phyloP scores from a whole-genome alignment of 92 coral and sea anemone genomes.

The Actinostola sp. region DNA sequence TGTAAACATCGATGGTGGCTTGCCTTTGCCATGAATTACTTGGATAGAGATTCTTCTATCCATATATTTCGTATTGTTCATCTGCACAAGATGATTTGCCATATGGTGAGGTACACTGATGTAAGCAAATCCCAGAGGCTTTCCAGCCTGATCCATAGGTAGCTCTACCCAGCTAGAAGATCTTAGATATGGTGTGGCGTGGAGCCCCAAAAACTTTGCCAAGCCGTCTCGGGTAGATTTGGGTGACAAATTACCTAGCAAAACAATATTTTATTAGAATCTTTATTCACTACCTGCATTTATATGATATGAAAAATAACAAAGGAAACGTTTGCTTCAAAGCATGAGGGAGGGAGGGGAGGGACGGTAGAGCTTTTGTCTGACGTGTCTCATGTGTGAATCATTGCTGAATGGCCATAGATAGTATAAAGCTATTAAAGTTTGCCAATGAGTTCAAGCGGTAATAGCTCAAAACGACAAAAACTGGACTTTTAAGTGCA shows the following conservation, averaged over 20 bases:
- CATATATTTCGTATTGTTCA: slow-evolving; percentile 78
- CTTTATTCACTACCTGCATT: neutral
- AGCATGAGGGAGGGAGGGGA: too few species aligned
- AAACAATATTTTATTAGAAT: neutral
- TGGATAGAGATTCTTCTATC: slow-evolving; percentile 82
- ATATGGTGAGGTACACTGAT: slow-evolving; percentile 85
- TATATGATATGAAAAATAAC: too few species aligned
- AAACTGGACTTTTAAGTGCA: too few species aligned
- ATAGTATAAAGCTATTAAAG: too few species aligned
- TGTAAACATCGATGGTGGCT: slow-evolving; percentile 45
- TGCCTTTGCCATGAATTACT: slow-evolving; percentile 59
- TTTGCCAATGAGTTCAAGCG: too few species aligned
- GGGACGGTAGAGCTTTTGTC: too few species aligned
- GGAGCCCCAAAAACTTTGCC: slow-evolving; percentile 76
- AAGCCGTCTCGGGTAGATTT: slow-evolving; percentile 85
- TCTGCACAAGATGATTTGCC: slow-evolving; percentile 74
- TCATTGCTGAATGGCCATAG: too few species aligned
- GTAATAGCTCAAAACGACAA: too few species aligned
- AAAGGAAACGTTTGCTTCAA: too few species aligned
- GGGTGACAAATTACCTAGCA: slow-evolving; percentile 77
- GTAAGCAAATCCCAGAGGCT: slow-evolving; percentile 83
- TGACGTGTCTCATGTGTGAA: too few species aligned
- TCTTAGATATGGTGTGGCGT: slow-evolving; percentile 84
- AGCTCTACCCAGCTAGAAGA: slow-evolving; percentile 93
- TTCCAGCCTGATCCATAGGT: slow-evolving; percentile 66